Base-by-base conservation (phyloP, 2,113 vertebrate genomes). In the Erythrocebus patas region DNA sequence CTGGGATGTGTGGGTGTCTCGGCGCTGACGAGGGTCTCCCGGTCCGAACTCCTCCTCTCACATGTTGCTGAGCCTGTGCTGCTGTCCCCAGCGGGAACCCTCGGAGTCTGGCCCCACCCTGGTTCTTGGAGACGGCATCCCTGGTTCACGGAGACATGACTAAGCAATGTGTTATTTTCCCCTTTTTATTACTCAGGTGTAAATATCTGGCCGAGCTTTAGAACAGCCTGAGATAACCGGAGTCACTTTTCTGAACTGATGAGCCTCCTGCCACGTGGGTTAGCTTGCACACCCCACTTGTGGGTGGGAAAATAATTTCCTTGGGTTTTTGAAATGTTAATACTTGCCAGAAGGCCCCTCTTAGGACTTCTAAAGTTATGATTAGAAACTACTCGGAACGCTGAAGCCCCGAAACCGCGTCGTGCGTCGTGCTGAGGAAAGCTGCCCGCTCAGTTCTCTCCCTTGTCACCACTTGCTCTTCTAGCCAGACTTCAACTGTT, bases 101-200 rank as follows among this genome's bases (percentile, higher is more conserved):
- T 43, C 2, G 0, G 66, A 50, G 23, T 25, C 45, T 9, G 6
- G 13, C 6, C 0, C 40, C 52, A 13, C 84, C 7, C 18, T 10
- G 75, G 43, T 8, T 78, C 43, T 7, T 45, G 22, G 16, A 2
- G 66, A 43, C 6, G 4, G 2, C 25, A 7, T 17, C 14, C n/a
- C 18, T 48, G 48, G 48, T 50, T 50, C 48, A 50, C 48, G 13
- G 48, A 50, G 48, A 50, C 48, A 50, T 50, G 48, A 50, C 48
- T 66, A 30, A 57, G 30, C n/a, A 18, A n/a, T 23, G 12, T 64
- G 27, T 32, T 64, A 32, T 64, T 64, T 32, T 32, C 27, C 27
- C 12, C 45, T 70, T 5, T 72, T 61, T 43, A 4, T 76, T 66
- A 40, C 20, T 64, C 50, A 72, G 40, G 2, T 52, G 6, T 52